phyloP scores from a whole-genome alignment of 1,140 invertebrate species.

The Condylostylus longicornis region DNA sequence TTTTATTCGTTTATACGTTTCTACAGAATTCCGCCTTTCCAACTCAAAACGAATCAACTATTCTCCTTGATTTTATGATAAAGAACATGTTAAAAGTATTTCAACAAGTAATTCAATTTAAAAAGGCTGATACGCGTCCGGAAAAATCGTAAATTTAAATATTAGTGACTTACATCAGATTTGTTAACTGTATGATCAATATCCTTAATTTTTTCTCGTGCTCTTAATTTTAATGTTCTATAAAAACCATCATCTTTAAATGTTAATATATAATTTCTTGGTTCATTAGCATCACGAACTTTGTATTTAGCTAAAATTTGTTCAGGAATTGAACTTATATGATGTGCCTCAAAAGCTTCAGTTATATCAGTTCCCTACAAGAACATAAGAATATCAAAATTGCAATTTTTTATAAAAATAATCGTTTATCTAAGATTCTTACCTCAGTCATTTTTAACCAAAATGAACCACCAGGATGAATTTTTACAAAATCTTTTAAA shows the following conservation, averaged over 20 bases:
- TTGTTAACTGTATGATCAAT: slow-evolving; percentile 20
- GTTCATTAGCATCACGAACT: slow-evolving; percentile 37
- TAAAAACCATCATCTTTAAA: slow-evolving; percentile 51
- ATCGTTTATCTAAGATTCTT: background rate
- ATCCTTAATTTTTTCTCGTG: slow-evolving; percentile 35
- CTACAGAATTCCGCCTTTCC: too few species aligned
- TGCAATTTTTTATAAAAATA: slow-evolving; percentile 1
- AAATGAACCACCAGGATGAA: slow-evolving; percentile 64
- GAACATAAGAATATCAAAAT: slow-evolving; percentile 5
- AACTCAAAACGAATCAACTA: too few species aligned
- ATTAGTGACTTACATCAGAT: slow-evolving; percentile 14
- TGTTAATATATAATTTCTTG: slow-evolving; percentile 48
- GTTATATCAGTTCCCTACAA: slow-evolving; percentile 56
- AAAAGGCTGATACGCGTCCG: too few species aligned
- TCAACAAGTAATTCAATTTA: too few species aligned
- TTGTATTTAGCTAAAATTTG: slow-evolving; percentile 45
- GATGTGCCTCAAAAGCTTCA: slow-evolving; percentile 54
- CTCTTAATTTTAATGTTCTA: slow-evolving; percentile 43
- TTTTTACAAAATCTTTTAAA: slow-evolving; percentile 45
- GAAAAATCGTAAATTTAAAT: too few species aligned
- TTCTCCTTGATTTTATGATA: too few species aligned
- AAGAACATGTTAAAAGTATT: too few species aligned
- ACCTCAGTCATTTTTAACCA: slow-evolving; percentile 48
- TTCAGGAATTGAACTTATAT: slow-evolving; percentile 37
- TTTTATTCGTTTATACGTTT: too few species aligned